Evolutionary conservation across 2,113 vertebrate species (phyloP).

Genomic region (Syngnathus floridae): DNA sequence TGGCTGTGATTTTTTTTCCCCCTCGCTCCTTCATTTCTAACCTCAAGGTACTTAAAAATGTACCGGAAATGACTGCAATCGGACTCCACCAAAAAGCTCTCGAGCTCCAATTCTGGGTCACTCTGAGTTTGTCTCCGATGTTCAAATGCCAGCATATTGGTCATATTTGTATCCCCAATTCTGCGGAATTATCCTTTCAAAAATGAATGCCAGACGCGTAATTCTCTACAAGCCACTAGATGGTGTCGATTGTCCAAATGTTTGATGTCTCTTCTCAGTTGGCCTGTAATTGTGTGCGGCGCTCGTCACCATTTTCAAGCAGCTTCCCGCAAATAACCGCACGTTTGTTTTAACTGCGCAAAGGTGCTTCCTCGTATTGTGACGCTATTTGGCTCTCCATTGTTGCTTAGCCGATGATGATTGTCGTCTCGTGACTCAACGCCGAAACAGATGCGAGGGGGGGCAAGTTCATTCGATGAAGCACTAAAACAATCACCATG

Average conservation of each 20-base stretch:
- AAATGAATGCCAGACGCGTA: neutral
- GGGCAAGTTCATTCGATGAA: slow-evolving; percentile 59
- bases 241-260: slow-evolving; percentile 52
- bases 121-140: neutral
- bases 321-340: neutral
- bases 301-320: slow-evolving; percentile 19
- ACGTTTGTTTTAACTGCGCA: neutral
- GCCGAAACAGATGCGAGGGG: slow-evolving; percentile 62
- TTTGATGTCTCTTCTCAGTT: slow-evolving; percentile 8
- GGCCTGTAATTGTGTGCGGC: slow-evolving; percentile 13
- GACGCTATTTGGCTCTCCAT: slow-evolving; percentile 15
- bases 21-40: too few relatives aligned
- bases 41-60: too few relatives aligned
- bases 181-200: neutral
- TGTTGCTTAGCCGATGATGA: neutral
- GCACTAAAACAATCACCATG: slow-evolving; percentile 73
- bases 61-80: too few relatives aligned
- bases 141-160: neutral
- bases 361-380: slow-evolving; percentile 9
- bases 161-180: neutral
- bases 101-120: too few relatives aligned
- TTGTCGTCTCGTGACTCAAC: neutral
- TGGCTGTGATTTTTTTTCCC: too few relatives aligned
- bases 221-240: slow-evolving; percentile 49
- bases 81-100: too few relatives aligned